A percentile compares a stretch with the other conserved stretches of the same genome.
phyloP scores from a whole-genome alignment of 2,797 vertebrate species.

The Menidia menidia region DNA sequence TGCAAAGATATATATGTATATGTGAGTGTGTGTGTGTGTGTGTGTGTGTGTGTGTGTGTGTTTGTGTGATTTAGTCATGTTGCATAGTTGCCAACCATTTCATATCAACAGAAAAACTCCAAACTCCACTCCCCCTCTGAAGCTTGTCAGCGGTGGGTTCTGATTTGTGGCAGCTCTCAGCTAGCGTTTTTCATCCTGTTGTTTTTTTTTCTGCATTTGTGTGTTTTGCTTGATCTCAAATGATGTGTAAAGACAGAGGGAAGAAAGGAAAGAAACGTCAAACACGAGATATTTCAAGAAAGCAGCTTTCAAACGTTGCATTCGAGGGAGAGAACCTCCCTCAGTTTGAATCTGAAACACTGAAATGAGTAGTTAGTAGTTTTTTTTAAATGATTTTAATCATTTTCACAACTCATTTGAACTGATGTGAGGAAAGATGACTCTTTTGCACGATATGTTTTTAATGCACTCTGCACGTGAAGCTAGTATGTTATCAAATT shows the following conservation, averaged over 20 bases:
- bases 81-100: not conserved
- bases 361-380: not conserved
- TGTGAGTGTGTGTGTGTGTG: too few relatives aligned
- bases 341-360: not conserved
- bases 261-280: too few relatives aligned
- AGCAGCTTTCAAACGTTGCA: not conserved
- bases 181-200: too few relatives aligned
- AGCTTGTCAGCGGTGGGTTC: too few relatives aligned
- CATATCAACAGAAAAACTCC: too few relatives aligned
- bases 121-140: too few relatives aligned
- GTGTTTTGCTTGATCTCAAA: not conserved
- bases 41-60: too few relatives aligned
- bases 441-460: slow-evolving; percentile 15
- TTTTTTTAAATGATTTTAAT: slow-evolving; percentile 5
- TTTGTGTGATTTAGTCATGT: not conserved
- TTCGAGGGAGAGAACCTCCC: not conserved
- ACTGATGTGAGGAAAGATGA: not conserved
- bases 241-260: not conserved
- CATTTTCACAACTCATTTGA: slow-evolving; percentile 1
- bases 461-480: slow-evolving; percentile 35
- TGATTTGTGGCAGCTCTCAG: too few relatives aligned
- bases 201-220: not conserved
- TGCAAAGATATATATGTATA: too few relatives aligned
- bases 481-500: slow-evolving; percentile 21
- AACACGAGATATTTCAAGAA: too few relatives aligned